Evolutionary conservation across 2,113 vertebrate genomes (phyloP).

Genomic region (Lates calcarifer): DNA sequence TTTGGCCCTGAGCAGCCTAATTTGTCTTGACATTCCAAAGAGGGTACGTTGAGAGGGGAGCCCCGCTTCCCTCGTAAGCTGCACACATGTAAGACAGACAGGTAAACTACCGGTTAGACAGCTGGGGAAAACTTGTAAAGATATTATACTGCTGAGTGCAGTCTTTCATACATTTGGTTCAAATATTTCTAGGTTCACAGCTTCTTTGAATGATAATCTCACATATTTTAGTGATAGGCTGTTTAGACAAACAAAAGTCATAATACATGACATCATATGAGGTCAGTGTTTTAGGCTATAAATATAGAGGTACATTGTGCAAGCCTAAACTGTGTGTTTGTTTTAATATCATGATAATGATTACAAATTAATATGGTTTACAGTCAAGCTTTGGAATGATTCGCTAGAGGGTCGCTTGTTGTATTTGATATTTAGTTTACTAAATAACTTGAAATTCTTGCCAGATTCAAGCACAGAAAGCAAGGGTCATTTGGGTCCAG

Average conservation of each 20-base stretch:
- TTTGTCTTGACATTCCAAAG: slow-evolving; percentile 60
- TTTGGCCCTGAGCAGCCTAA: slow-evolving; percentile 35
- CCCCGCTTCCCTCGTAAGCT: slow-evolving; percentile 38
- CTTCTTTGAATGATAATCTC: not conserved
- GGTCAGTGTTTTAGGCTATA: not conserved
- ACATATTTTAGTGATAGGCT: not conserved
- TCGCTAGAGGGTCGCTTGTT: not conserved
- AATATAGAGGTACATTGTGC: not conserved
- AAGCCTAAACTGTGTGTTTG: not conserved
- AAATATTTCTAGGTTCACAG: not conserved
- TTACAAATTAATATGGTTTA: slow-evolving; percentile 5
- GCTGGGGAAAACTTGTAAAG: slow-evolving; percentile 16
- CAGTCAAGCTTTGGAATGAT: not conserved
- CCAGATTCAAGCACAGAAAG: not conserved
- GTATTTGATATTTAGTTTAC: not conserved
- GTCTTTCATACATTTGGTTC: not conserved
- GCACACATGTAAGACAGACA: slow-evolving; percentile 36
- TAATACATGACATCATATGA: slow-evolving; percentile 18
- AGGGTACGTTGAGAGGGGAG: slow-evolving; percentile 31
- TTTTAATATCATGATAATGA: not conserved
- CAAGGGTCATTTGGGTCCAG: not conserved
- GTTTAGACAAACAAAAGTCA: not conserved
- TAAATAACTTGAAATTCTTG: not conserved
- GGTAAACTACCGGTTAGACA: slow-evolving; percentile 21
- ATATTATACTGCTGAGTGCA: slow-evolving; percentile 4